Conservation (phyloP, 2,113 vertebrate genomes). For the Gulo gulo region DNA sequence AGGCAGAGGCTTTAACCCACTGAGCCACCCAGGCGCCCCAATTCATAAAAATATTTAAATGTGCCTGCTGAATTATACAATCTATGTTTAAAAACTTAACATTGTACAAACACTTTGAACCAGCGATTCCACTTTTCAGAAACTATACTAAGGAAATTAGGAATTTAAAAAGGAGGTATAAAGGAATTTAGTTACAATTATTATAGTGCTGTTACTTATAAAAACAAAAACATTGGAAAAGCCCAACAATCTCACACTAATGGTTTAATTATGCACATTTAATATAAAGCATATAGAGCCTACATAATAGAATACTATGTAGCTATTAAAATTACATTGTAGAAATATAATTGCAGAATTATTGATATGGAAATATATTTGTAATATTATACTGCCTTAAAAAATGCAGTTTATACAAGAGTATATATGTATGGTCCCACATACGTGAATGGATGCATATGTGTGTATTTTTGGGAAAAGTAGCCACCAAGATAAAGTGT, state of each 20-base stretch:
- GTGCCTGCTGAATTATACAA: background rate
- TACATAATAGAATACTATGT: background rate
- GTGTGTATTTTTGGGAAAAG: background rate
- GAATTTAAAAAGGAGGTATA: slow-evolving; percentile 25
- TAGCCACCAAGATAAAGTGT: background rate
- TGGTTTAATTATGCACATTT: background rate
- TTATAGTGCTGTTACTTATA: slow-evolving; percentile 3
- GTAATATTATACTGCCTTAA: background rate
- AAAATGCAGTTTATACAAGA: background rate
- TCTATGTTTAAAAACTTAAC: slow-evolving; percentile 12
- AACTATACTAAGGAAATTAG: slow-evolving; percentile 10
- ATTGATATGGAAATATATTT: slow-evolving; percentile 30
- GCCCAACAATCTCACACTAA: background rate
- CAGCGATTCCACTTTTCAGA: background rate
- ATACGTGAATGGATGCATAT: background rate
- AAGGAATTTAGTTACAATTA: slow-evolving; percentile 19
- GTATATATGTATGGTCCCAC: background rate
- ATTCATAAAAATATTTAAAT: slow-evolving; percentile 42
- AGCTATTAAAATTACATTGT: background rate
- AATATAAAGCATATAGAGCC: background rate
- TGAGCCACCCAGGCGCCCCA: background rate
- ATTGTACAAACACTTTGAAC: background rate
- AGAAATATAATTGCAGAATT: slow-evolving; percentile 25
- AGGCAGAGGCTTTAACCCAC: too few relatives aligned
- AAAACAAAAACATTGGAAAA: slow-evolving; percentile 22